Base-by-base conservation (phyloP, 1,140 invertebrate species). In the Procambarus virginalis region DNA sequence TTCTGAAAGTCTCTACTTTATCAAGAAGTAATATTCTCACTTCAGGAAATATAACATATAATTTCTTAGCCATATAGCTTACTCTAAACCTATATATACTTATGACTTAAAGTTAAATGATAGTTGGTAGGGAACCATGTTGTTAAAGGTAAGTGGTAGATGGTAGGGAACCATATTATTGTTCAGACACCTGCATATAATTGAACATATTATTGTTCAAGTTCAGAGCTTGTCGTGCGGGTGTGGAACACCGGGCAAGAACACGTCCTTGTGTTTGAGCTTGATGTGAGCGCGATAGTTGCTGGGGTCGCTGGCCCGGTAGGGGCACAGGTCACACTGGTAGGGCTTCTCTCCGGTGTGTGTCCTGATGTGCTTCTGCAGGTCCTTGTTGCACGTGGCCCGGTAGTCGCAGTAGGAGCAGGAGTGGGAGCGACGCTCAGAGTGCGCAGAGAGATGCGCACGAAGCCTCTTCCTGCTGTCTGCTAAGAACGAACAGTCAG, bases 291-390 rank as follows among this genome's bases (percentile, higher is more conserved):
- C 87, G 12, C 87, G 80, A 73, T 89, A 89, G 75, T 89, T 89
- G 87, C 87, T 89, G 55, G 82, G 81, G 73, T 89, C 87, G 22
- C 80, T 83, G 70, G 87, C 87, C 6, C 87, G 46, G 81, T 89
- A 89, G 3, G 87, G 87, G 58, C 87, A 89, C 51, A 89, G 73
- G n/a, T 84, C 81, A 60, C 87, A 89, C 81, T 89, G 87, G 64
- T 89, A 89, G 9, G 87, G 87, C 87, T 89, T 89, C 81, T 89
- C 87, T 3, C 87, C 87, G 5, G 87, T 89, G 73, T 89, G 87
- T 3, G 87, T 89, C 8, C 87, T 81, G 51, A 89, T 89, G 80
- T 89, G 87, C 73, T 89, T 89, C 45, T 89, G 87, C 17, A 89
- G 81, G 70, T 89, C 87, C 49, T 89, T 89, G 81, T 89, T 89